Percentiles rank a stretch among this genome's conserved stretches.
Conservation (phyloP, 2,888 invertebrate genomes). For the Leucania comma region DNA sequence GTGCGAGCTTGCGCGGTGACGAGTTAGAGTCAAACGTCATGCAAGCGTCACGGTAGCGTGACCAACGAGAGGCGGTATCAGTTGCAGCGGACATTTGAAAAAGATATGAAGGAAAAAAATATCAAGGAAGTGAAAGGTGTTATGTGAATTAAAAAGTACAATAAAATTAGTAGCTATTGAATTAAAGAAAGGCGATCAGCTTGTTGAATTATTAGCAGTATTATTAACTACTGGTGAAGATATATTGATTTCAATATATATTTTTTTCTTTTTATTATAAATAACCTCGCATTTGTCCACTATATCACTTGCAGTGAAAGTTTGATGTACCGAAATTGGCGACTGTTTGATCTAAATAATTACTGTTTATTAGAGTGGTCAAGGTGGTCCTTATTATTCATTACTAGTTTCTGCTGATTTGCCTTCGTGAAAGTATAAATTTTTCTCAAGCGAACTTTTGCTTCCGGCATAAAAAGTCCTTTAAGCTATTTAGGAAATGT, state of each 20-base stretch:
- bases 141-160: background rate
- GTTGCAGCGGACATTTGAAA: constrained; percentile 66
- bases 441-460: too few species aligned
- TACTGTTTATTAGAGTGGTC: background rate
- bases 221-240: background rate
- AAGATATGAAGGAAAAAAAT: background rate
- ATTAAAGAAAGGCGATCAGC: constrained; percentile 20
- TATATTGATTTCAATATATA: constrained; percentile 11
- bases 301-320: background rate
- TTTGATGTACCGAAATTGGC: too few species aligned
- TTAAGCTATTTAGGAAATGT: too few species aligned
- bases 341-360: too few species aligned
- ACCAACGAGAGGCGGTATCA: constrained; percentile 69
- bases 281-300: background rate
- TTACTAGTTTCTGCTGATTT: too few species aligned
- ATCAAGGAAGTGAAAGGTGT: constrained; percentile 1
- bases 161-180: constrained; percentile 4
- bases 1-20: constrained; percentile 77
- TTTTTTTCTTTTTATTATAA: background rate
- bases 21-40: constrained; percentile 60
- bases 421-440: too few species aligned
- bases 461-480: too few species aligned
- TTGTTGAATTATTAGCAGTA: too few species aligned
- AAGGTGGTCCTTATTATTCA: background rate
- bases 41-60: constrained; percentile 64